phyloP scores from a whole-genome alignment of 2,113 vertebrate genomes.

The Phalacrocorax pelagicus region DNA sequence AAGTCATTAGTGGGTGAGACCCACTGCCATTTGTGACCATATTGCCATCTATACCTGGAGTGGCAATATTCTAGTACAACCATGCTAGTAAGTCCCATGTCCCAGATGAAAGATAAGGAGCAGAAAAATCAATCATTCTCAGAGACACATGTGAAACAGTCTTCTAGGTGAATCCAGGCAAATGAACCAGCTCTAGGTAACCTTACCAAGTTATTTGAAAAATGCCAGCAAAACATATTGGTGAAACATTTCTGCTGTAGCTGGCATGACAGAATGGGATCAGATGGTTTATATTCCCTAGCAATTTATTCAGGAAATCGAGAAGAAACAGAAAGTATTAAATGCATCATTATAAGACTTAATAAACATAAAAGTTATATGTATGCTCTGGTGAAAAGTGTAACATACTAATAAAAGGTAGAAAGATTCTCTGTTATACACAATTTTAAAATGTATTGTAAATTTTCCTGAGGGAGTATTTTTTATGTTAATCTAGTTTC shows the following conservation, averaged over 20 bases:
- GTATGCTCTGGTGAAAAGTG: background rate
- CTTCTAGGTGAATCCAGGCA: background rate
- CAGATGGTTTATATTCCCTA: background rate
- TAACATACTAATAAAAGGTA: background rate
- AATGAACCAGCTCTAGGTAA: background rate
- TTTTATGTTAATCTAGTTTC: background rate
- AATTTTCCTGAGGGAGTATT: background rate
- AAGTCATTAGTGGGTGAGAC: background rate
- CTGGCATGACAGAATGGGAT: background rate
- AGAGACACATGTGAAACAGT: background rate
- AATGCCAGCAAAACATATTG: background rate
- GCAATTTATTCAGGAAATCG: background rate
- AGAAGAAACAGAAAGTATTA: background rate
- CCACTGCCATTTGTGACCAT: background rate
- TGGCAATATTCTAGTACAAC: background rate
- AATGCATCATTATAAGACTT: background rate
- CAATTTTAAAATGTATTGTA: background rate
- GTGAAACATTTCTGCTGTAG: background rate
- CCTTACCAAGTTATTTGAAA: background rate
- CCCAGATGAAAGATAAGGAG: background rate
- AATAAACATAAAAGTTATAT: background rate
- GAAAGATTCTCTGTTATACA: background rate
- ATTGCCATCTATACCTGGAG: background rate
- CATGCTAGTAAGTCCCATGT: background rate
- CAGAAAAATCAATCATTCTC: background rate